phyloP scores from a whole-genome alignment of 2,888 invertebrate species.

The Drosophila nigritarsus region DNA sequence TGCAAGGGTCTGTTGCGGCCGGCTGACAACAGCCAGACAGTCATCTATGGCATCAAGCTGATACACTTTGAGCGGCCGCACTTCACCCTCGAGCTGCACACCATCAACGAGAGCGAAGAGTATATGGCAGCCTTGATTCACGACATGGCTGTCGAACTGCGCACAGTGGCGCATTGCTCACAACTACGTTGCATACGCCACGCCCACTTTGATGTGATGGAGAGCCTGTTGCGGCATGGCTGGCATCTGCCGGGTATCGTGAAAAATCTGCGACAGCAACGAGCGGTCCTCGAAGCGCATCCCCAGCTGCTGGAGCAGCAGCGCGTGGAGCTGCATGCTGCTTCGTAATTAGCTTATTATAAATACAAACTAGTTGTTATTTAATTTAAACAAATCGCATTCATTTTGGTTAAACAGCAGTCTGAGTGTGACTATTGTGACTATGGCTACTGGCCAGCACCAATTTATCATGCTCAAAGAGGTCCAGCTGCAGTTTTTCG shows the following conservation, averaged over 20 bases:
- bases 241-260: conserved; percentile 91
- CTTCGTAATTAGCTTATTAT: background rate
- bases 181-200: conserved; percentile 92
- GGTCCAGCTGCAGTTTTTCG: conserved; percentile 62
- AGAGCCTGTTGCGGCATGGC: conserved; percentile 92
- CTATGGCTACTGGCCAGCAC: conserved; percentile 37
- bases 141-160: conserved; percentile 92
- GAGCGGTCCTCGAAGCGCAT: conserved; percentile 85
- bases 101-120: conserved; percentile 93
- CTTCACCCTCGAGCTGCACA: conserved; percentile 94
- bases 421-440: conserved; percentile 21
- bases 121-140: conserved; percentile 92
- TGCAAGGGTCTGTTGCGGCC: conserved; percentile 93
- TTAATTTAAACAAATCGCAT: background rate
- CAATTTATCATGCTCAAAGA: conserved; percentile 62
- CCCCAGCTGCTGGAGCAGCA: conserved; percentile 78
- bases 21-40: conserved; percentile 88
- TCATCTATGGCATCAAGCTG: conserved; percentile 94
- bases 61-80: conserved; percentile 92
- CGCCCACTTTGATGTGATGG: conserved; percentile 91
- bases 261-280: conserved; percentile 88
- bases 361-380: conserved; percentile 11
- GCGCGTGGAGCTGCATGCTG: conserved; percentile 69
- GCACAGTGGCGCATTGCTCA: conserved; percentile 92
- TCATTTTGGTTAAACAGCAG: conserved; percentile 1